Evolutionary conservation across 2,113 vertebrate species (phyloP).

Genomic region (Glaucidium brasilianum): DNA sequence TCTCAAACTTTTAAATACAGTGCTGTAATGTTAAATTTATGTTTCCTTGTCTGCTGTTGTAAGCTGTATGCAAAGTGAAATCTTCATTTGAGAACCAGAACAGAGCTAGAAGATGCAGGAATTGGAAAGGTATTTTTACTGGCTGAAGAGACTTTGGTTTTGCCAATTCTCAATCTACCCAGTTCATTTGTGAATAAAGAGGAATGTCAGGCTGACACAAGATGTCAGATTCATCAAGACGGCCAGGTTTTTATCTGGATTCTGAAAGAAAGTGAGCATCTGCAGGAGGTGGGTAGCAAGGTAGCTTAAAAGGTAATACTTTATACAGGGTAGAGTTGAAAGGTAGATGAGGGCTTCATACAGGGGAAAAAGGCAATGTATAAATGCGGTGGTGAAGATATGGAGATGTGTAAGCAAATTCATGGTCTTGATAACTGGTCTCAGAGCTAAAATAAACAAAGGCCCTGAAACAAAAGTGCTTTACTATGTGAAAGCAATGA

Average conservation of each 20-base stretch:
- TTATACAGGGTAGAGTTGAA: not conserved
- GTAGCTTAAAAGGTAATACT: not conserved
- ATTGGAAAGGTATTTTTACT: not conserved
- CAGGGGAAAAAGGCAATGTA: not conserved
- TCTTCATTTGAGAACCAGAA: not conserved
- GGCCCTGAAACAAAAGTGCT: not conserved
- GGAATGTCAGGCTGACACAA: not conserved
- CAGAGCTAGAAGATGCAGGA: not conserved
- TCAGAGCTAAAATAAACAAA: not conserved
- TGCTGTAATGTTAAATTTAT: not conserved
- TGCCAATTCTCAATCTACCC: not conserved
- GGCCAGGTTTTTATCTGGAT: not conserved
- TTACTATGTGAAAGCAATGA: not conserved
- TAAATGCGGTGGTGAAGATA: not conserved
- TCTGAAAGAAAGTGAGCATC: not conserved
- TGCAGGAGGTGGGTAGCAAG: not conserved
- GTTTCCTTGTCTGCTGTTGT: not conserved
- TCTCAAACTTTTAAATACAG: not conserved
- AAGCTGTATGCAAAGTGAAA: not conserved
- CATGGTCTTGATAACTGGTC: not conserved
- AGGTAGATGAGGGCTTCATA: not conserved
- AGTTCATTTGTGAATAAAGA: not conserved
- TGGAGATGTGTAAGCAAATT: not conserved
- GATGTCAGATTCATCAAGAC: not conserved
- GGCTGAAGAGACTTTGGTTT: not conserved